Conservation (phyloP, 2,113 vertebrate genomes). For the Zosterops hypoxanthus region DNA sequence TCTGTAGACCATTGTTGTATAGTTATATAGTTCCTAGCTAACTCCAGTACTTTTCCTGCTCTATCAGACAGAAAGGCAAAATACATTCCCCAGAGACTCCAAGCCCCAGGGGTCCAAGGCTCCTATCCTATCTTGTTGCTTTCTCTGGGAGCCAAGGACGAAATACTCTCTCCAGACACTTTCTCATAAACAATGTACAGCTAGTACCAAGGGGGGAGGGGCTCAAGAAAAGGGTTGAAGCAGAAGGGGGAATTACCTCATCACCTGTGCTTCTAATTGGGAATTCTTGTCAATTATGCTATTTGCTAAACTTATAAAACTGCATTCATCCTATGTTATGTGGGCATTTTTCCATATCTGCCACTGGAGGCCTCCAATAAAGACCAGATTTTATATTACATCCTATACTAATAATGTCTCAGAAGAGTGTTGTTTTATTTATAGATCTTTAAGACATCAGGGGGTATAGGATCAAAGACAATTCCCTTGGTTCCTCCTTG, state of each 20-base stretch:
- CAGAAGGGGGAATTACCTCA: too few species aligned
- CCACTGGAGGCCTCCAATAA: background rate
- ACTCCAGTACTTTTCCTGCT: too few species aligned
- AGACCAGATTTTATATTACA: background rate
- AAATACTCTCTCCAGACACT: background rate
- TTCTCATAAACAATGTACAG: too few species aligned
- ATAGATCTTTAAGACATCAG: background rate
- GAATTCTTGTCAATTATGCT: background rate
- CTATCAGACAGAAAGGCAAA: background rate
- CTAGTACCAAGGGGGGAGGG: too few species aligned
- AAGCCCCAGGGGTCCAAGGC: background rate
- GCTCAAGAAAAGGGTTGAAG: too few species aligned
- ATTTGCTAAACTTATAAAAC: background rate
- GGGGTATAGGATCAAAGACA: background rate
- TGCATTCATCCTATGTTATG: background rate
- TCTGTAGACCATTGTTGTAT: too few species aligned
- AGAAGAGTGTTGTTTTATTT: background rate
- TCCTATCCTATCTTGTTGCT: background rate
- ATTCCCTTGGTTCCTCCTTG: background rate
- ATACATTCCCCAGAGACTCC: background rate
- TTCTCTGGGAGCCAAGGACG: background rate
- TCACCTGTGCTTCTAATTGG: too few species aligned
- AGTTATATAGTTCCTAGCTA: too few species aligned
- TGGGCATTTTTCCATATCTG: background rate
- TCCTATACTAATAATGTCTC: background rate